Conservation (phyloP, 2,797 vertebrate species). For the Characodon lateralis region DNA sequence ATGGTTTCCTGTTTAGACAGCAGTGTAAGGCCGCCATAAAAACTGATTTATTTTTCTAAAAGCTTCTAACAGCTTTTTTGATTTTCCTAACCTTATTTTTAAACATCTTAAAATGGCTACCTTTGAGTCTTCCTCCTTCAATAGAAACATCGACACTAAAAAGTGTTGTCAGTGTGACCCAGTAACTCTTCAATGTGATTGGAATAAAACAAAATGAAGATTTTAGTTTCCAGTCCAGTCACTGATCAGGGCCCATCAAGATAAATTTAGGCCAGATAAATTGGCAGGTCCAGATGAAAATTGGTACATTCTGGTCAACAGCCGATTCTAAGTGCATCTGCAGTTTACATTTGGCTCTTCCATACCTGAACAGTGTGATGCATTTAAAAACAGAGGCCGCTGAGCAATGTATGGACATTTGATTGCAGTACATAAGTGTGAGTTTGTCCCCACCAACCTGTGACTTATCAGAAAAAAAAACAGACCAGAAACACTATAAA, state of each 20-base stretch:
- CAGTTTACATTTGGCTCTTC: background rate
- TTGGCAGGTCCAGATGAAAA: background rate
- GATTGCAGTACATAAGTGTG: slow-evolving; percentile 5
- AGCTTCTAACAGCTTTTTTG: background rate
- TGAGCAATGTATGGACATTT: background rate
- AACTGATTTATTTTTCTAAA: background rate
- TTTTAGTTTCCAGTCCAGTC: background rate
- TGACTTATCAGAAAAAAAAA: slow-evolving; percentile 48
- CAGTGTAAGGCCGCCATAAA: background rate
- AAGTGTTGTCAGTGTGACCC: background rate
- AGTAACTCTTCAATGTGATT: background rate
- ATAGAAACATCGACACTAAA: too few species aligned
- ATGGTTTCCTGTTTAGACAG: background rate
- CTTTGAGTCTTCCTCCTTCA: background rate
- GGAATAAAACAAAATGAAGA: background rate
- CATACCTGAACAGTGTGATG: background rate
- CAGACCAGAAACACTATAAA: slow-evolving; percentile 26
- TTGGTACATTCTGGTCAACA: background rate
- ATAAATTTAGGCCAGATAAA: background rate
- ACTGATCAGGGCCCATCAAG: background rate
- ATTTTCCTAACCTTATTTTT: background rate
- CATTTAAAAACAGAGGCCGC: background rate
- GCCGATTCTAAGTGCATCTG: background rate
- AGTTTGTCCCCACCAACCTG: slow-evolving; percentile 21
- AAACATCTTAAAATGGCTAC: background rate